These are phyloP conservation scores for Engraulis encrasicolus DNA, from an alignment of 2,113 vertebrate genomes.

Conservation along the genomic window DNA sequence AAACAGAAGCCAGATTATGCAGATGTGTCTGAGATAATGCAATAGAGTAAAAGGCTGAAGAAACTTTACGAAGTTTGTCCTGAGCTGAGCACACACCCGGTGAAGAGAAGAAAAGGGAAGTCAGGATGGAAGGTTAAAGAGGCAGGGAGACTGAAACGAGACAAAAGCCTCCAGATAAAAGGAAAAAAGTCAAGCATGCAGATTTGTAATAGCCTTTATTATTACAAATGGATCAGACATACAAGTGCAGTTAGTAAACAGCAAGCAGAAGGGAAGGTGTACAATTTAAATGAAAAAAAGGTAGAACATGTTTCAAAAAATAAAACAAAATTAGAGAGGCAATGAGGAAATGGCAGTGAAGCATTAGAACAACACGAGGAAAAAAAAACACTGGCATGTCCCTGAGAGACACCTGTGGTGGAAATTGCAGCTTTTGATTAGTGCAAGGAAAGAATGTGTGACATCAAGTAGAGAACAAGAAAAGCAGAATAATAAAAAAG, in stretches of 20 bases:
- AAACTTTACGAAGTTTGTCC: not conserved
- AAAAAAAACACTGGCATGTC: not conserved
- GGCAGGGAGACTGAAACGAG: too few relatives aligned
- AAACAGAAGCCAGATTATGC: not conserved
- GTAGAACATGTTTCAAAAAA: not conserved
- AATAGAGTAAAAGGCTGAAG: not conserved
- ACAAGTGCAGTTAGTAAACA: conserved; percentile 22
- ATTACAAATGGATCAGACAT: conserved; percentile 4
- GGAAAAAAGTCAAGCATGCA: conserved; percentile 43
- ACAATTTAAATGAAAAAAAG: conserved; percentile 12
- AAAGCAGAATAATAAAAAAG: not conserved
- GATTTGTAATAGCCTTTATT: conserved; percentile 47
- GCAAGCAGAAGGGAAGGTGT: not conserved
- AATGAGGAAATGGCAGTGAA: conserved; percentile 12
- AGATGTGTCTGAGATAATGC: conserved; percentile 10
- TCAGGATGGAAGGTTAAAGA: conserved; percentile 10
- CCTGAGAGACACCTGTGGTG: not conserved
- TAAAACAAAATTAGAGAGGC: not conserved
- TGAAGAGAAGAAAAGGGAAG: not conserved
- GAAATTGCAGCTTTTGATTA: not conserved
- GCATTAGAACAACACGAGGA: not conserved
- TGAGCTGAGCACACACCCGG: not conserved
- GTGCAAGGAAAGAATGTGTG: not conserved
- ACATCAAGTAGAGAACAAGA: not conserved
- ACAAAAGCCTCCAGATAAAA: not conserved